These are phyloP conservation scores for Eptatretus atami DNA, from an alignment of 2,797 vertebrate genomes.

Conservation along the genomic window DNA sequence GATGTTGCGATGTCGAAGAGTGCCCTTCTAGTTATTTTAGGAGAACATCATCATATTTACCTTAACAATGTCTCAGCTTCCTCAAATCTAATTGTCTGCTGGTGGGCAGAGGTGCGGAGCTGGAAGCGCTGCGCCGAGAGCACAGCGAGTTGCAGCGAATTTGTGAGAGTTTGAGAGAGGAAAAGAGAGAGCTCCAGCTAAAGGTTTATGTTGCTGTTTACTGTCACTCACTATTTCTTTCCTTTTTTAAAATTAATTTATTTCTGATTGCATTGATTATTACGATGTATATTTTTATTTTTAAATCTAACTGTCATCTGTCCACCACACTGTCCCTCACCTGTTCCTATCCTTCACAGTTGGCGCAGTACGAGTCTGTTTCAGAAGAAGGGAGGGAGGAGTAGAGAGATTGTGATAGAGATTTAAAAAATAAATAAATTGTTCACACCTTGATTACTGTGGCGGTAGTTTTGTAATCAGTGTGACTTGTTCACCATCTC, in stretches of 20 bases:
- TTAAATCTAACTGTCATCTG: background rate
- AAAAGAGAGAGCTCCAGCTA: constrained; percentile 50
- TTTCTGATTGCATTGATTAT: too few species aligned
- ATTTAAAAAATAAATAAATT: too few species aligned
- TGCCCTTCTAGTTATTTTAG: too few species aligned
- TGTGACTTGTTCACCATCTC: too few species aligned
- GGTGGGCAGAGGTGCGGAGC: constrained; percentile 29
- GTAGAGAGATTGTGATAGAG: constrained; percentile 12
- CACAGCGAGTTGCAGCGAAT: constrained; percentile 47
- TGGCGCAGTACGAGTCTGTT: constrained; percentile 43
- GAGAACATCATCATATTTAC: too few species aligned
- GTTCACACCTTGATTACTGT: too few species aligned
- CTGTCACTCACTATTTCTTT: too few species aligned
- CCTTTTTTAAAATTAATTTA: too few species aligned
- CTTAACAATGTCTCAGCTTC: constrained; percentile 21
- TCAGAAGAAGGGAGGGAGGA: constrained; percentile 30
- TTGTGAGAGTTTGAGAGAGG: constrained; percentile 38
- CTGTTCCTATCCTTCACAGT: constrained; percentile 24
- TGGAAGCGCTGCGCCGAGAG: constrained; percentile 34
- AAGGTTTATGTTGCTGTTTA: constrained; percentile 18
- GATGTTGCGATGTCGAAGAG: too few species aligned
- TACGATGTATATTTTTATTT: too few species aligned
- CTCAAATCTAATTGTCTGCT: constrained; percentile 47
- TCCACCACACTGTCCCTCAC: background rate
- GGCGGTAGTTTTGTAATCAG: too few species aligned